These are phyloP conservation scores for Spialia ferax DNA, from an alignment of 2,888 invertebrate species.

Conservation along the genomic window DNA sequence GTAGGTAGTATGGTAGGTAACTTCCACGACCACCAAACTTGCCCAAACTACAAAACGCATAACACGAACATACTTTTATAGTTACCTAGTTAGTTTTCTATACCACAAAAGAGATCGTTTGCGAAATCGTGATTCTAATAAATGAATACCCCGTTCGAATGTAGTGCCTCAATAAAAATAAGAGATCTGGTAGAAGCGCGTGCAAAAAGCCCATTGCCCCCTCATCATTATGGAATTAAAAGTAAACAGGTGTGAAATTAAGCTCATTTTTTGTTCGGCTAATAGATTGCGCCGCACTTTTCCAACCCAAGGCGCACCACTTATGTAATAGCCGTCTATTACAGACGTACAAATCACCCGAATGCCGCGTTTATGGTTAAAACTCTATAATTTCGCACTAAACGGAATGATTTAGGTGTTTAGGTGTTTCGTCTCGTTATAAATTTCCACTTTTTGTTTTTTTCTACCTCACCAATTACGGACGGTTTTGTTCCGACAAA, in stretches of 20 bases:
- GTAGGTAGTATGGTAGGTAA: neutral
- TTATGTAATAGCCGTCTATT: conserved; percentile 75
- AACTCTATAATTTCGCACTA: conserved; percentile 85
- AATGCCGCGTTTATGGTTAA: conserved; percentile 68
- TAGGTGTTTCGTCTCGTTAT: conserved; percentile 80
- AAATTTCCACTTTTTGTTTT: conserved; percentile 84
- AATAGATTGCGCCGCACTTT: conserved; percentile 78
- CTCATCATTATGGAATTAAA: conserved; percentile 80
- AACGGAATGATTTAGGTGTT: conserved; percentile 81
- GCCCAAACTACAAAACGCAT: conserved; percentile 11
- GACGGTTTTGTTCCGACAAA: conserved; percentile 72
- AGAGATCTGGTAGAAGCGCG: conserved; percentile 58
- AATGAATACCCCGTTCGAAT: conserved; percentile 52
- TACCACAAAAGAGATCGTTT: conserved; percentile 45
- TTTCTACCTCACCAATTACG: conserved; percentile 74
- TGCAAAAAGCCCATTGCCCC: conserved; percentile 73
- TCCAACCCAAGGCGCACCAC: conserved; percentile 68
- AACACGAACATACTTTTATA: neutral
- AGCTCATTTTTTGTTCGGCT: conserved; percentile 77
- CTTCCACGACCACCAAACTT: neutral
- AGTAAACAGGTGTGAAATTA: conserved; percentile 86
- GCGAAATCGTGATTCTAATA: conserved; percentile 52
- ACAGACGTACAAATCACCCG: conserved; percentile 76
- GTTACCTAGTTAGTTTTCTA: conserved; percentile 30
- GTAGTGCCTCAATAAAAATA: conserved; percentile 51